Percentiles rank a stretch among this genome's conserved stretches.
These are phyloP conservation scores for Hylyphantes graminicola DNA, from an alignment of 1,140 invertebrate genomes.

Conservation along the genomic window DNA sequence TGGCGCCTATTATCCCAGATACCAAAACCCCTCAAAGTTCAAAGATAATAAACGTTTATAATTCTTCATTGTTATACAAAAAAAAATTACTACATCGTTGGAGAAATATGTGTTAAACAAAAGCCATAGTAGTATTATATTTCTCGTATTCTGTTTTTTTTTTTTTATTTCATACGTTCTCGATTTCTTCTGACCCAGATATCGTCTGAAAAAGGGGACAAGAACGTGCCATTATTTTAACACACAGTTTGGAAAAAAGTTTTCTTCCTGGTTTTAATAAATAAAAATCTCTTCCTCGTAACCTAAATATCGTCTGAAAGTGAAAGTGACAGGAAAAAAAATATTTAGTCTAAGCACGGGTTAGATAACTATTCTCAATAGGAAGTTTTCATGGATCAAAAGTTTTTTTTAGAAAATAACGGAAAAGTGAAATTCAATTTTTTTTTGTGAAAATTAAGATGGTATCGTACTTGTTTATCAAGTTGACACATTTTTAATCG, in stretches of 20 bases:
- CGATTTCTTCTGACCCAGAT: constrained; percentile 31
- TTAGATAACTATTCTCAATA: background rate
- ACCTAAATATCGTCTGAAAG: constrained; percentile 3
- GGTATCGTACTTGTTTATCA: background rate
- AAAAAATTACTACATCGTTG: no score
- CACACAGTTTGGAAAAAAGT: constrained; percentile 4
- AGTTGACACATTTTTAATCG: no score
- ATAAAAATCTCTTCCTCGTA: constrained; percentile 34
- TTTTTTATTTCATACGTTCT: background rate
- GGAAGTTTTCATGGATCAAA: constrained; percentile 29
- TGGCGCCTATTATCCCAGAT: no score
- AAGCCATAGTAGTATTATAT: background rate
- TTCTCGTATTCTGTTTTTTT: constrained; percentile 29
- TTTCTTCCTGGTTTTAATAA: constrained; percentile 45
- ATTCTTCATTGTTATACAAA: no score
- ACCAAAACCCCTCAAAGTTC: no score
- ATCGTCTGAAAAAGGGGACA: constrained; percentile 20
- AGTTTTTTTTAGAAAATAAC: background rate
- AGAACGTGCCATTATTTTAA: constrained; percentile 11
- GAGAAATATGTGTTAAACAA: background rate
- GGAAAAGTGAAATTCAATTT: constrained; percentile 5
- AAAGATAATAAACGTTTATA: no score
- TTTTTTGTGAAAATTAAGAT: constrained; percentile 5
- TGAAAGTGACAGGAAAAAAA: constrained; percentile 27
- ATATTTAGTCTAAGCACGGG: constrained; percentile 8